Conservation (phyloP, 2,797 vertebrate genomes). For the Neopelma chrysocephalum region DNA sequence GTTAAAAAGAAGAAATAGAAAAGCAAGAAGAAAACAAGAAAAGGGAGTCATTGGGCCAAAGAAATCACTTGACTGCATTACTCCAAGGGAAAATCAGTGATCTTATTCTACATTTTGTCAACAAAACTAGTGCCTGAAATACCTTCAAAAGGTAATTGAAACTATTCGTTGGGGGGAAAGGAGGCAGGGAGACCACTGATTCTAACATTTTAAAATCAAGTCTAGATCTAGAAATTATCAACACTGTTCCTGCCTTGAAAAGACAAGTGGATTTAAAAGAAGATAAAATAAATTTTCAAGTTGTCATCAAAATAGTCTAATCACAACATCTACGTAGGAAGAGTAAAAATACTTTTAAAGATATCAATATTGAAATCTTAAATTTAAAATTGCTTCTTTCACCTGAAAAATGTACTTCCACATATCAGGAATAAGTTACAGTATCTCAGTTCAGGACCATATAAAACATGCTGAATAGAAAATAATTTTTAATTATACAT, state of each 20-base stretch:
- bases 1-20: not conserved
- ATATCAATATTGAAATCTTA: not conserved
- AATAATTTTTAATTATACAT: not conserved
- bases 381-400: not conserved
- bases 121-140: not conserved
- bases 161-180: not conserved
- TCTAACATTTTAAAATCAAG: not conserved
- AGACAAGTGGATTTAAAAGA: not conserved
- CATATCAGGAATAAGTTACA: not conserved
- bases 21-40: not conserved
- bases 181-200: not conserved
- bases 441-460: not conserved
- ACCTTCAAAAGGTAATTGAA: constrained; percentile 29
- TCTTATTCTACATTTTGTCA: not conserved
- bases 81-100: not conserved
- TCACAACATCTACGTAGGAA: not conserved
- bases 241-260: not conserved
- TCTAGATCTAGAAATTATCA: not conserved
- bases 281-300: not conserved
- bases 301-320: not conserved
- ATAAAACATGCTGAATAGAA: not conserved
- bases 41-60: not conserved
- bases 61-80: not conserved
- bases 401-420: not conserved
- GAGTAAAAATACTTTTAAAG: not conserved